A percentile compares a stretch with the other conserved stretches of the same genome.
These are phyloP conservation scores for Actinia tenebrosa DNA, from an alignment of 64 coral and sea anemone genomes.

Conservation along the genomic window DNA sequence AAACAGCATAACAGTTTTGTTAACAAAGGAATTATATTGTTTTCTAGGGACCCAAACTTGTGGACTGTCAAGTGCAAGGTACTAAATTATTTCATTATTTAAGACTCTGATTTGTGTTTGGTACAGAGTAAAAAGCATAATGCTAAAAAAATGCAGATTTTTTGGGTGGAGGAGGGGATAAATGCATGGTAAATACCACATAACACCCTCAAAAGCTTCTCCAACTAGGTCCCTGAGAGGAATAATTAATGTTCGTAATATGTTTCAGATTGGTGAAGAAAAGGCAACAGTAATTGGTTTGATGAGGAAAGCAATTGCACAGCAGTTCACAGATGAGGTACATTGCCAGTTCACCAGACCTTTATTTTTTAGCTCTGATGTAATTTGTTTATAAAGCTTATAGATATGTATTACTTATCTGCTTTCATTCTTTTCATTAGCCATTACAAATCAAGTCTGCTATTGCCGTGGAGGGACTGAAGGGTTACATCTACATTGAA, in stretches of 20 bases:
- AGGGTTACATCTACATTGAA: constrained; percentile 97
- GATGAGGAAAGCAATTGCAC: constrained; percentile 97
- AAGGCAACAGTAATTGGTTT: constrained; percentile 97
- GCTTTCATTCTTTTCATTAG: constrained; percentile 11
- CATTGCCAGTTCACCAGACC: not conserved
- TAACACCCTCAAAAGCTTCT: not conserved
- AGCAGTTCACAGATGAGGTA: constrained; percentile 93
- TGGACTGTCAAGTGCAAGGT: constrained; percentile 99
- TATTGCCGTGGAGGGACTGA: constrained; percentile 93
- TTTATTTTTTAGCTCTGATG: not conserved
- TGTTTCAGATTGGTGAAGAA: constrained; percentile 86
- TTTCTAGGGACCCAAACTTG: constrained; percentile 79
- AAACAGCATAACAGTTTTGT: no score
- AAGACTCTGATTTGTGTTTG: no score
- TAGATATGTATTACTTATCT: not conserved
- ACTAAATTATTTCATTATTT: not conserved
- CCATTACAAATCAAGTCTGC: constrained; percentile 96
- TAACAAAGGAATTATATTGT: not conserved
- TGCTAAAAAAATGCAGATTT: no score
- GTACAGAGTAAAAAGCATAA: no score
- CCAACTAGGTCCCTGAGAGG: no score
- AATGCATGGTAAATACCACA: no score
- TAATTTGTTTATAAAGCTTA: not conserved
- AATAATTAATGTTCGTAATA: not conserved
- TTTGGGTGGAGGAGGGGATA: no score